A percentile compares a stretch with the other conserved stretches of the same genome.
phyloP scores from a whole-genome alignment of 2,888 invertebrate species.

The Trachelus iudaicus region DNA sequence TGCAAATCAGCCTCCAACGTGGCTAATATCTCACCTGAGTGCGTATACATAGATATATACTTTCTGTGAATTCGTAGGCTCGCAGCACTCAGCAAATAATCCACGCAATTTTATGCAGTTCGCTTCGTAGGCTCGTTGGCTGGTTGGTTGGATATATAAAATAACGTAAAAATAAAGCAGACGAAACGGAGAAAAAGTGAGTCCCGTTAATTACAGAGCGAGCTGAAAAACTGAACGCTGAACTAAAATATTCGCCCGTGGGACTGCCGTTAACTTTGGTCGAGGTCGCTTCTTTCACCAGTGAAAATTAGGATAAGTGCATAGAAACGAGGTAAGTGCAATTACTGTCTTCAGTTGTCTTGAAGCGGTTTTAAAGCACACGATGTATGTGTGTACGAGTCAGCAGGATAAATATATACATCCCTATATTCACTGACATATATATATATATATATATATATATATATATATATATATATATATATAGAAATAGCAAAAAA shows the following conservation, averaged over 20 bases:
- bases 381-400: neutral
- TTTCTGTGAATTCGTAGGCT: neutral
- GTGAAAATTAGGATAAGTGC: constrained; percentile 3
- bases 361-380: neutral
- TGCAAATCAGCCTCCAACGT: neutral
- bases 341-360: neutral
- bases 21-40: neutral
- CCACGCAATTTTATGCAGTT: neutral
- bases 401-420: neutral
- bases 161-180: neutral
- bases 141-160: neutral
- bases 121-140: neutral
- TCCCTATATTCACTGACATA: neutral
- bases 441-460: no score
- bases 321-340: constrained; percentile 3
- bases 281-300: neutral
- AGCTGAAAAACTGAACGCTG: neutral
- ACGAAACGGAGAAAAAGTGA: neutral
- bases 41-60: neutral
- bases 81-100: neutral
- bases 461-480: no score
- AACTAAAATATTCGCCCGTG: neutral
- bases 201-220: neutral
- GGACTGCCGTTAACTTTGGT: neutral
- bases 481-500: no score